phyloP scores from a whole-genome alignment of 1,140 invertebrate species.

The Pygmarrhopalites habei region DNA sequence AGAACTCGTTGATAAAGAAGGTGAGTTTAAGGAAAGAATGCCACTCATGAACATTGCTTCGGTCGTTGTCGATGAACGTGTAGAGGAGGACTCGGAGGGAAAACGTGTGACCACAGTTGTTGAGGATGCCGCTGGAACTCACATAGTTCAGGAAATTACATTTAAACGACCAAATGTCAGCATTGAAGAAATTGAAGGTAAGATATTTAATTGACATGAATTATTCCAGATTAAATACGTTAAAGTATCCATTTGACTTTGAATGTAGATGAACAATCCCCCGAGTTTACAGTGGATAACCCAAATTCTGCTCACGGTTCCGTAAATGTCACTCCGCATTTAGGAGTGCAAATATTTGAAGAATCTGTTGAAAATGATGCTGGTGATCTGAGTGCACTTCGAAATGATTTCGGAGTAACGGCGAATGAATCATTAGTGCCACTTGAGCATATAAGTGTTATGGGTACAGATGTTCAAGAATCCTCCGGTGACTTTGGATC shows the following conservation, averaged over 20 bases:
- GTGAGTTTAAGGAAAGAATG: background rate
- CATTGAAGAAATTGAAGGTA: slow-evolving; percentile 4
- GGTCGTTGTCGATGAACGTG: slow-evolving; percentile 3
- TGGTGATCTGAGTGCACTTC: background rate
- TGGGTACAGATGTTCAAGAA: background rate
- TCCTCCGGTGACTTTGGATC: background rate
- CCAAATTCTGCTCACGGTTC: background rate
- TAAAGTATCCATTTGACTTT: no score
- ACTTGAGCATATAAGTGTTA: background rate
- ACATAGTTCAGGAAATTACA: slow-evolving; percentile 11
- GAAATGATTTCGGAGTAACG: background rate
- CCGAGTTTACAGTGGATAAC: background rate
- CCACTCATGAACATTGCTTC: background rate
- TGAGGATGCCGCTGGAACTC: slow-evolving; percentile 2
- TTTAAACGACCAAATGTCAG: slow-evolving; percentile 4
- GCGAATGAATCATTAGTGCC: background rate
- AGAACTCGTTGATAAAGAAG: slow-evolving; percentile 7
- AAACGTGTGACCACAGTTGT: slow-evolving; percentile 3
- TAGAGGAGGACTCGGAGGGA: slow-evolving; percentile 1
- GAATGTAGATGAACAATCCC: background rate
- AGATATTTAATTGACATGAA: background rate
- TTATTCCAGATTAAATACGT: no score
- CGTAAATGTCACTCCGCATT: background rate
- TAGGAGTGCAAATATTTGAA: slow-evolving; percentile 1
- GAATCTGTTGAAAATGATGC: background rate